Evolutionary conservation across 2,888 invertebrate genomes (phyloP).

Genomic region (Dione vanillae): DNA sequence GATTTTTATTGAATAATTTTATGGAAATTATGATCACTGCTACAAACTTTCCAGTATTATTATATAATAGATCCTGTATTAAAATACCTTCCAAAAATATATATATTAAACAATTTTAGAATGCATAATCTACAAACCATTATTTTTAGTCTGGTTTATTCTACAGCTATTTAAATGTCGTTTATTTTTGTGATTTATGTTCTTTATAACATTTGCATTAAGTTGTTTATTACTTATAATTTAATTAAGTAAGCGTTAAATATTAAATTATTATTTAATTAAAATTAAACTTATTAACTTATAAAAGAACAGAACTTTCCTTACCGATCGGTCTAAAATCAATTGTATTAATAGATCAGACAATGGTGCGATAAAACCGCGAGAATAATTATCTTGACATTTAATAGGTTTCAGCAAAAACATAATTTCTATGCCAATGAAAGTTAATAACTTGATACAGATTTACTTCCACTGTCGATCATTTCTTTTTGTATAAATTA

Average conservation of each 20-base stretch:
- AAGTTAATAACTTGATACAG: slow-evolving; percentile 46
- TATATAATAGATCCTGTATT: too few relatives aligned
- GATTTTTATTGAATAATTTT: too few relatives aligned
- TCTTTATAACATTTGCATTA: too few relatives aligned
- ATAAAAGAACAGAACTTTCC: slow-evolving; percentile 9
- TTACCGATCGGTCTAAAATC: slow-evolving; percentile 26
- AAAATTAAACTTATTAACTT: background rate
- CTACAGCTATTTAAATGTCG: too few relatives aligned
- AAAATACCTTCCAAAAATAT: too few relatives aligned
- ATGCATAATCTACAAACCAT: background rate
- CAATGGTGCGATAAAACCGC: slow-evolving; percentile 59
- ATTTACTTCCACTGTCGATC: slow-evolving; percentile 45
- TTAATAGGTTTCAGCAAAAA: slow-evolving; percentile 47
- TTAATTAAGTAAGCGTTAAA: too few relatives aligned
- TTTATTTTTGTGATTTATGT: too few relatives aligned
- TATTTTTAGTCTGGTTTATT: background rate
- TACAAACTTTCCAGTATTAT: too few relatives aligned
- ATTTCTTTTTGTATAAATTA: slow-evolving; percentile 38
- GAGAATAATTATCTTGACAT: slow-evolving; percentile 50
- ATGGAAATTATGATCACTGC: too few relatives aligned
- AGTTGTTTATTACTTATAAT: too few relatives aligned
- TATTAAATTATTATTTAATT: slow-evolving; percentile 41
- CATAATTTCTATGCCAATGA: slow-evolving; percentile 52
- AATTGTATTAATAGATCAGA: slow-evolving; percentile 46
- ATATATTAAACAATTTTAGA: background rate